Base-by-base conservation (phyloP, 2,888 invertebrate species). In the Alitta virens region DNA sequence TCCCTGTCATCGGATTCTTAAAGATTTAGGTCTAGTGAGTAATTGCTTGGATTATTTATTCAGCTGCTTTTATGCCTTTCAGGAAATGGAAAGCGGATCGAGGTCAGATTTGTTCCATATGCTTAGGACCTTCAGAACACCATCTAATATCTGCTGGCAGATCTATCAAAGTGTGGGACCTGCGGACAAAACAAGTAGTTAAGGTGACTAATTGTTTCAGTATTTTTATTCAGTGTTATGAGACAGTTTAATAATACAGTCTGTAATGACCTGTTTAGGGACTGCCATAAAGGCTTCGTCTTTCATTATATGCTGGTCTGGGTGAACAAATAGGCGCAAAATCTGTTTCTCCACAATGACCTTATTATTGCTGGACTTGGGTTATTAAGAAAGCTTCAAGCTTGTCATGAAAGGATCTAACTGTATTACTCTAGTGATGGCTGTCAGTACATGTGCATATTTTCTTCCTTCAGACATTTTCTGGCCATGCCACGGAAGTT, bases 11-110 rank as follows among this genome's bases (percentile, higher is more conserved):
- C 50, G 18, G 50, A 50, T 7, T 52, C 24, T 9, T 26, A 52
- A 52, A 52, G 9, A 24, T 52, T 52, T n/a, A n/a, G n/a, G n/a
- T n/a, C n/a, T 40, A 14, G 12, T 40, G 12, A 14, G 12, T 40
- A 21, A 49, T 49, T 49, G 49, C 5, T 49, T 49, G 49, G 23
- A 23, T 49, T 3, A 23, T 7, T 49, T 49, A n/a, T 21, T 49
- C 16, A 46, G 7, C 7, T 54, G 16, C 54, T 18, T 12, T 46
- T 21, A 21, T 52, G 1, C 51, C 49, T 82, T 83, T 61, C 76
- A 87, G 85, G 76, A 87, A 88, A 84, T 87, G 90, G 87, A 88
- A 89, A 84, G 85, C 87, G 60, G 87, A 87, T 76, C 85, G 86
- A 60, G 73, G 75, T 16, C 64, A 71, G 51, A 66, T 82, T 2